These are phyloP conservation scores for Drosophila falleni DNA, from an alignment of 2,888 invertebrate species.

Conservation along the genomic window DNA sequence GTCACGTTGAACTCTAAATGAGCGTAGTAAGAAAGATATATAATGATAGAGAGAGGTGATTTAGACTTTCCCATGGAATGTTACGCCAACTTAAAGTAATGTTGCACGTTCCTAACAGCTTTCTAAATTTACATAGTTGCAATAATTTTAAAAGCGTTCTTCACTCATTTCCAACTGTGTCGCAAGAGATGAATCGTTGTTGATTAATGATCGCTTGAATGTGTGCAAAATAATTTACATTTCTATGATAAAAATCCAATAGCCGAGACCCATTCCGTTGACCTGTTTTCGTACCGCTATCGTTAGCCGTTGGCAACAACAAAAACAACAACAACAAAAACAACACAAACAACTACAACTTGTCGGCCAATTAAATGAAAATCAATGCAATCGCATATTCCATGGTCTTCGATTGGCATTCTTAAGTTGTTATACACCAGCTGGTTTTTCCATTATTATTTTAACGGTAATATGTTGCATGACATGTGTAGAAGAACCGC, in stretches of 20 bases:
- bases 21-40: background rate
- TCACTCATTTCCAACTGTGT: conserved; percentile 60
- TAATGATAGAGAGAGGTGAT: background rate
- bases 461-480: conserved; percentile 78
- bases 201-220: conserved; percentile 51
- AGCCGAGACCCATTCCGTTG: conserved; percentile 31
- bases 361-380: conserved; percentile 67
- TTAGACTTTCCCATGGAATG: conserved; percentile 28
- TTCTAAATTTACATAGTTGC: conserved; percentile 82
- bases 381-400: conserved; percentile 66
- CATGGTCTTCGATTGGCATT: conserved; percentile 56
- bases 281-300: conserved; percentile 51
- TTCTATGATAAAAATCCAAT: conserved; percentile 31
- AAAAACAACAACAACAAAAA: conserved; percentile 19
- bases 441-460: conserved; percentile 64
- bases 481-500: conserved; percentile 64
- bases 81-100: conserved; percentile 35
- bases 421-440: conserved; percentile 28
- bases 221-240: conserved; percentile 63
- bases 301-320: conserved; percentile 2
- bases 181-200: conserved; percentile 47
- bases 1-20: background rate
- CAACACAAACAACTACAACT: conserved; percentile 27
- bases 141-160: conserved; percentile 66
- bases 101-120: conserved; percentile 64